Percentiles rank a stretch among this genome's conserved stretches.
phyloP scores from a whole-genome alignment of 2,797 vertebrate species.

The Myiotriccus ornatus region DNA sequence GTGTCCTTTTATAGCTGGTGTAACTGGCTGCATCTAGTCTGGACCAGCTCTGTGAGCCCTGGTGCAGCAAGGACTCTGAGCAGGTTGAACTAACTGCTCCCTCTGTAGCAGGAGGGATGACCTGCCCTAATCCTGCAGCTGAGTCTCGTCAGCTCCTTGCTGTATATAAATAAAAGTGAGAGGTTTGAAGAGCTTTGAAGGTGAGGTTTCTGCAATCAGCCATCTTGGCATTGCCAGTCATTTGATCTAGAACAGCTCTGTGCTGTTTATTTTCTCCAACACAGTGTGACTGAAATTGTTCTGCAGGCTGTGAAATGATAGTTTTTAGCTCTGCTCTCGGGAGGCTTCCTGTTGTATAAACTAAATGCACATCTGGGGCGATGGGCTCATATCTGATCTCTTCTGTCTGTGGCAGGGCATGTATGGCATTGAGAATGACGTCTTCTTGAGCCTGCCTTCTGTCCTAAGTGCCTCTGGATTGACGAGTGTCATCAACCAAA shows the following conservation, averaged over 20 bases:
- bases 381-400: background rate
- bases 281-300: background rate
- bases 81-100: background rate
- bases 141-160: background rate
- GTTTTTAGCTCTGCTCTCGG: background rate
- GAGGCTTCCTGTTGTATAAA: background rate
- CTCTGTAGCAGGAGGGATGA: background rate
- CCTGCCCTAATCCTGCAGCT: background rate
- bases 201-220: background rate
- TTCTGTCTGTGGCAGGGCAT: slow-evolving; percentile 78
- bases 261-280: background rate
- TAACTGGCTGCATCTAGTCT: background rate
- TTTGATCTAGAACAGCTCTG: background rate
- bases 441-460: slow-evolving; percentile 92
- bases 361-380: background rate
- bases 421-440: slow-evolving; percentile 89
- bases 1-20: background rate
- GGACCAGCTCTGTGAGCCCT: background rate
- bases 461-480: slow-evolving; percentile 86
- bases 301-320: background rate
- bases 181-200: background rate
- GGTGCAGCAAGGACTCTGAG: background rate
- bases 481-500: slow-evolving; percentile 90
- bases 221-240: background rate
- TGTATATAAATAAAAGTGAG: background rate